Evolutionary conservation across 2,113 vertebrate genomes (phyloP).

Genomic region (Nycticryphes semicollaris): DNA sequence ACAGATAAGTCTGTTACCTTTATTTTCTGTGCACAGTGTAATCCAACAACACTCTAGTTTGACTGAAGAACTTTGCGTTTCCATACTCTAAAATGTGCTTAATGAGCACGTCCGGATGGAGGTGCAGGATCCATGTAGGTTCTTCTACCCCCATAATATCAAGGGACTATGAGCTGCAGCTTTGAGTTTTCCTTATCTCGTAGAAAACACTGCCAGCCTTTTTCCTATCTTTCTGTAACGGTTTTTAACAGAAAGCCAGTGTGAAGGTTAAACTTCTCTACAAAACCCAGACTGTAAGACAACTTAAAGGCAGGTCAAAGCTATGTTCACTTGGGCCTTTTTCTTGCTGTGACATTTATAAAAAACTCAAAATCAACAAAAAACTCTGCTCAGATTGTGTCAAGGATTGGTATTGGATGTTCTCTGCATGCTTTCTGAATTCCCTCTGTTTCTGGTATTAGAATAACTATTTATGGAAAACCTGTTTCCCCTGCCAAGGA

Average conservation of each 20-base stretch:
- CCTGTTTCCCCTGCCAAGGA: background rate
- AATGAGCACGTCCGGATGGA: background rate
- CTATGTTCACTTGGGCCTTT: background rate
- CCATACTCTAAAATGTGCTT: background rate
- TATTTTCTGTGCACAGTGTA: background rate
- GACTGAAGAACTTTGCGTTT: background rate
- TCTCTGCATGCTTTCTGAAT: background rate
- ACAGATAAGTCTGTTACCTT: background rate
- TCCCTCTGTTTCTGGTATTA: background rate
- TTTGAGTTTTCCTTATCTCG: conserved; percentile 28
- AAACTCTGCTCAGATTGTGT: background rate
- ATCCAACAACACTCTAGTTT: background rate
- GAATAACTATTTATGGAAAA: background rate
- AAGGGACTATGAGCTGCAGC: background rate
- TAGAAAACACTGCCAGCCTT: background rate
- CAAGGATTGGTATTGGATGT: background rate
- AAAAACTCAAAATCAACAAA: background rate
- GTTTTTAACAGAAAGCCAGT: conserved; percentile 36
- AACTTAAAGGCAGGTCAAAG: background rate
- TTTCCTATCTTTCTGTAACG: conserved; percentile 6
- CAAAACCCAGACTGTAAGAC: background rate
- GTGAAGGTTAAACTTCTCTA: background rate
- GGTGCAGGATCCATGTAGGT: background rate
- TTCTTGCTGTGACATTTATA: background rate
- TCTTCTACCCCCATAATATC: background rate